Conservation (phyloP, 2,888 invertebrate species). For the Ischnus inquisitorius region DNA sequence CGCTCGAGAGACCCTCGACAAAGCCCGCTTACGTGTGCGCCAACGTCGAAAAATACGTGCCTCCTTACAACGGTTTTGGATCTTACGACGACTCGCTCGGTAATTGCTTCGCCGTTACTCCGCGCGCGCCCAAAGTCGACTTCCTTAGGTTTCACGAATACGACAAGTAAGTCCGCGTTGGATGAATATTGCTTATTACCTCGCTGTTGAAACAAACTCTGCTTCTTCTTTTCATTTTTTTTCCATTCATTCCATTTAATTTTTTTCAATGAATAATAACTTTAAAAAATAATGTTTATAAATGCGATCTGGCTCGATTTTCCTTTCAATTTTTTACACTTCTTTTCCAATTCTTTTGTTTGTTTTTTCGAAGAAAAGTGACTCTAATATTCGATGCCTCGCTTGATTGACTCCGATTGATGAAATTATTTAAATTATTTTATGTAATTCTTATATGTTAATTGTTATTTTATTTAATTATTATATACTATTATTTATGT, state of each 20-base stretch:
- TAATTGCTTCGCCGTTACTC: conserved; percentile 93
- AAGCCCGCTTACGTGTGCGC: conserved; percentile 77
- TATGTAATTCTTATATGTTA: too few species aligned
- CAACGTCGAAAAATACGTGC: conserved; percentile 83
- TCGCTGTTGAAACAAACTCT: too few species aligned
- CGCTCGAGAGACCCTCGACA: conserved; percentile 86
- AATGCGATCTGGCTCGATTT: conserved; percentile 32
- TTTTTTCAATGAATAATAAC: not conserved
- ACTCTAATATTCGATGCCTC: too few species aligned
- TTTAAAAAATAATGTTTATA: conserved; percentile 43
- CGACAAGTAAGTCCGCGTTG: conserved; percentile 87
- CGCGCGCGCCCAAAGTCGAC: conserved; percentile 91
- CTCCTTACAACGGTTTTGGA: conserved; percentile 97
- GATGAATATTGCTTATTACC: conserved; percentile 9
- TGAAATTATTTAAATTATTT: too few species aligned
- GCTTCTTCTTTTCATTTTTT: not conserved
- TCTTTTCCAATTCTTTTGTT: too few species aligned
- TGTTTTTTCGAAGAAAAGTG: too few species aligned
- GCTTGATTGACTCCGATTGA: too few species aligned
- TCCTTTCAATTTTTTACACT: too few species aligned
- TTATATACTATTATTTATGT: conserved; percentile 48
- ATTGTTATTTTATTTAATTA: too few species aligned
- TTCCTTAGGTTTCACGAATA: conserved; percentile 93
- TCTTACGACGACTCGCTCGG: conserved; percentile 95
- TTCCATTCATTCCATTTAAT: conserved; percentile 6